These are phyloP conservation scores for Cottus gobio DNA, from an alignment of 2,113 vertebrate genomes.

Conservation along the genomic window DNA sequence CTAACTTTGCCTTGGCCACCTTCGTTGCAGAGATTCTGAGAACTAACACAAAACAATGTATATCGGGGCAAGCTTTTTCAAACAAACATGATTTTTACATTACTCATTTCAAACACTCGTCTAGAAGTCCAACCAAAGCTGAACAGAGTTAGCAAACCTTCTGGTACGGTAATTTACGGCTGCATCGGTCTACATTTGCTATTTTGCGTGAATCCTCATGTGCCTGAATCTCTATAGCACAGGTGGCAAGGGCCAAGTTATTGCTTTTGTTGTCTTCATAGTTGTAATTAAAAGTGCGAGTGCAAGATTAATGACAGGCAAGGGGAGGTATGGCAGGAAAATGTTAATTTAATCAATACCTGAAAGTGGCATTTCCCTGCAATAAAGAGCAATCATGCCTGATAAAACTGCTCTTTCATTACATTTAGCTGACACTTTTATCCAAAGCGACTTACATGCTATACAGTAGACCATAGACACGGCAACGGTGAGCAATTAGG, in stretches of 20 bases:
- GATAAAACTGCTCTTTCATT: neutral
- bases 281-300: neutral
- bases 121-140: neutral
- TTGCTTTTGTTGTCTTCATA: neutral
- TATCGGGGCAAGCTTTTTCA: neutral
- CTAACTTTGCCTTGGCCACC: neutral
- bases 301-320: neutral
- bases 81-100: neutral
- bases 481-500: too few relatives aligned
- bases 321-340: neutral
- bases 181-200: neutral
- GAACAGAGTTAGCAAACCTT: neutral
- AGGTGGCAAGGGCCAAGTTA: neutral
- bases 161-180: neutral
- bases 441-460: too few relatives aligned
- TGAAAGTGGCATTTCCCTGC: neutral
- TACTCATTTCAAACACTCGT: neutral
- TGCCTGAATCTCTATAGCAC: neutral
- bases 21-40: neutral
- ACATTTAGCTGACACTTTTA: too few relatives aligned
- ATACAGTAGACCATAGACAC: too few relatives aligned
- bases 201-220: neutral
- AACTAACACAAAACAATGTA: neutral
- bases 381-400: neutral
- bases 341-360: neutral